A percentile compares a stretch with the other conserved stretches of the same genome.
These are phyloP conservation scores for Frieseomelitta varia DNA, from an alignment of 1,140 invertebrate species.

Conservation along the genomic window DNA sequence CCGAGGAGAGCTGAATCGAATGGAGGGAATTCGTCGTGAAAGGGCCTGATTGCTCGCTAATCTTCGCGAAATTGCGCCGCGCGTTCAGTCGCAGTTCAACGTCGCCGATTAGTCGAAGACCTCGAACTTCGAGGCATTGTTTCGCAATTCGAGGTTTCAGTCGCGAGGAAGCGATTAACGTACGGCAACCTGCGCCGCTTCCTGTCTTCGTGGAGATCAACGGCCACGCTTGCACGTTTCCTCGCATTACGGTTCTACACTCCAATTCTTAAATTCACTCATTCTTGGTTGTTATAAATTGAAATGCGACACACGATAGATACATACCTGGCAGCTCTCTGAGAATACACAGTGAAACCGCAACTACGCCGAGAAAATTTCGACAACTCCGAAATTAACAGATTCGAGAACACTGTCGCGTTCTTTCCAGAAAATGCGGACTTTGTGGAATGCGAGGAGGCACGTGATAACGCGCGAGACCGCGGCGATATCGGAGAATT, in stretches of 20 bases:
- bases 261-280: too few relatives aligned
- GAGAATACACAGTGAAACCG: background rate
- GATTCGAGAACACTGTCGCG: too few relatives aligned
- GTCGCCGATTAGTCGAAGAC: conserved; percentile 64
- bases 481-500: background rate
- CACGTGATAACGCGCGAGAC: conserved; percentile 1
- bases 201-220: conserved; percentile 49
- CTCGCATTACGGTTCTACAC: background rate
- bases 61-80: conserved; percentile 64
- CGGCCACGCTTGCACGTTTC: background rate
- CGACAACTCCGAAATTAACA: too few relatives aligned
- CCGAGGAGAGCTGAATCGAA: conserved; percentile 59
- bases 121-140: conserved; percentile 64
- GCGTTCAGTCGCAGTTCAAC: conserved; percentile 53
- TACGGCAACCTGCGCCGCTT: conserved; percentile 46
- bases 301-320: background rate
- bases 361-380: background rate
- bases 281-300: background rate
- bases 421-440: background rate
- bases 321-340: background rate
- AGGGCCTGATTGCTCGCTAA: conserved; percentile 68
- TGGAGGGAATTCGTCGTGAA: conserved; percentile 60
- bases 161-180: conserved; percentile 57
- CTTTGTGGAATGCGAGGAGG: background rate
- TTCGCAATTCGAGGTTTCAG: conserved; percentile 54